A percentile compares a stretch with the other conserved stretches of the same genome.
phyloP scores from a whole-genome alignment of 2,888 invertebrate genomes.

The Clivina fossor region DNA sequence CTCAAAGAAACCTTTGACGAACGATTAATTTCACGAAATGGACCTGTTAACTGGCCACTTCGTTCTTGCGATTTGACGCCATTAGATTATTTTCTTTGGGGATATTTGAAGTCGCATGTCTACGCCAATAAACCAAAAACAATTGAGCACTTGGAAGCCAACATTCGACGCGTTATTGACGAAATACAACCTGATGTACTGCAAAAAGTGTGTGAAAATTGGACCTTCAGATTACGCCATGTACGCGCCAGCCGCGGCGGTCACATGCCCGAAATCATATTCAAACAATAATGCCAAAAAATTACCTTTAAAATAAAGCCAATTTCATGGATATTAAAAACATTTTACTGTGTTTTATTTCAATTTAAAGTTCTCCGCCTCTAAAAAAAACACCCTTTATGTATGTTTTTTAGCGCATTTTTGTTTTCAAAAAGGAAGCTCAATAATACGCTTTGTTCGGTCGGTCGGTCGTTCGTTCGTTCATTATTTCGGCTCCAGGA shows the following conservation, averaged over 20 bases:
- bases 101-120: slow-evolving; percentile 36
- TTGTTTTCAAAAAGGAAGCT: no score
- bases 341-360: slow-evolving; percentile 29
- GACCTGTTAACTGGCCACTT: slow-evolving; percentile 40
- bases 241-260: slow-evolving; percentile 25
- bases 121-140: slow-evolving; percentile 36
- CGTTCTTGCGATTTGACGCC: slow-evolving; percentile 33
- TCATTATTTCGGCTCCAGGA: no score
- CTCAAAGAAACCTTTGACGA: slow-evolving; percentile 36
- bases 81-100: slow-evolving; percentile 25
- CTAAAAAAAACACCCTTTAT: slow-evolving; percentile 7
- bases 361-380: slow-evolving; percentile 20
- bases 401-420: no score
- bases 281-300: slow-evolving; percentile 31
- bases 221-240: slow-evolving; percentile 19
- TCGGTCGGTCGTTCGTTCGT: no score
- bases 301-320: slow-evolving; percentile 34
- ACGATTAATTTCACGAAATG: slow-evolving; percentile 38
- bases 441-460: no score
- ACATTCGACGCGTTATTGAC: slow-evolving; percentile 22
- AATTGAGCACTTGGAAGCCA: slow-evolving; percentile 31
- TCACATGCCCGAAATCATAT: slow-evolving; percentile 27
- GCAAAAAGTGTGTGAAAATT: slow-evolving; percentile 25
- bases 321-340: slow-evolving; percentile 19
- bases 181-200: slow-evolving; percentile 15